A percentile compares a stretch with the other conserved stretches of the same genome.
These are phyloP conservation scores for Pterocles burchelli DNA, from an alignment of 2,113 vertebrate genomes.

Conservation along the genomic window DNA sequence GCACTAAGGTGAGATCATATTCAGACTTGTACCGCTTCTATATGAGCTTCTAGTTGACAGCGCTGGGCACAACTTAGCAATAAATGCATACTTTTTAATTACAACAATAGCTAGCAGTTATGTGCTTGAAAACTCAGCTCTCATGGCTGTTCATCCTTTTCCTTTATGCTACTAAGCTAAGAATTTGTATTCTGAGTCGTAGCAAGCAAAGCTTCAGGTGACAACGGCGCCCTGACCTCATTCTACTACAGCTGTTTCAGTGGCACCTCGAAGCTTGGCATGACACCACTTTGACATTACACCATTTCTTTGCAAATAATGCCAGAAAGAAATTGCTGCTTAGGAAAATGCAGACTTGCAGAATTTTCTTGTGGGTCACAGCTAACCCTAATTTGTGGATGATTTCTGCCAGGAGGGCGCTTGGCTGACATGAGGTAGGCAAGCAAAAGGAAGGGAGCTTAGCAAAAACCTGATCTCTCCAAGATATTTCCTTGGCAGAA, in stretches of 20 bases:
- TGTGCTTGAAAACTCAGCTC: slow-evolving; percentile 45
- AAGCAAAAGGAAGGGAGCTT: background rate
- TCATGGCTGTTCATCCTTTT: slow-evolving; percentile 56
- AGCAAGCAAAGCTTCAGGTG: slow-evolving; percentile 45
- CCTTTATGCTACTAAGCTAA: slow-evolving; percentile 40
- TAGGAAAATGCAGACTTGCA: background rate
- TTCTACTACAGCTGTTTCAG: slow-evolving; percentile 13
- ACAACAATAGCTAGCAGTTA: background rate
- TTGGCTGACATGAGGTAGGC: background rate
- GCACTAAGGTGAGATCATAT: slow-evolving; percentile 54
- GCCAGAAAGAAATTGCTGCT: slow-evolving; percentile 38
- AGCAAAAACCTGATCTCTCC: background rate
- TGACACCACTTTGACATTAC: slow-evolving; percentile 36
- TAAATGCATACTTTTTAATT: background rate
- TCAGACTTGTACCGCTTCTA: slow-evolving; percentile 29
- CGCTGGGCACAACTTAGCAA: slow-evolving; percentile 34
- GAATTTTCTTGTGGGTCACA: background rate
- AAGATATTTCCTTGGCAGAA: slow-evolving; percentile 22
- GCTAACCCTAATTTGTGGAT: background rate
- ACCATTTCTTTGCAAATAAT: slow-evolving; percentile 35
- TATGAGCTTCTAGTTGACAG: slow-evolving; percentile 27
- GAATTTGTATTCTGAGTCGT: background rate
- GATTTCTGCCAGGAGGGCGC: background rate
- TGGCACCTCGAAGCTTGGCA: slow-evolving; percentile 32
- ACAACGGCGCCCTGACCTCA: background rate